Percentiles rank a stretch among this genome's conserved stretches.
Conservation (phyloP, 2,888 invertebrate species). For the Mechanitis messenoides region DNA sequence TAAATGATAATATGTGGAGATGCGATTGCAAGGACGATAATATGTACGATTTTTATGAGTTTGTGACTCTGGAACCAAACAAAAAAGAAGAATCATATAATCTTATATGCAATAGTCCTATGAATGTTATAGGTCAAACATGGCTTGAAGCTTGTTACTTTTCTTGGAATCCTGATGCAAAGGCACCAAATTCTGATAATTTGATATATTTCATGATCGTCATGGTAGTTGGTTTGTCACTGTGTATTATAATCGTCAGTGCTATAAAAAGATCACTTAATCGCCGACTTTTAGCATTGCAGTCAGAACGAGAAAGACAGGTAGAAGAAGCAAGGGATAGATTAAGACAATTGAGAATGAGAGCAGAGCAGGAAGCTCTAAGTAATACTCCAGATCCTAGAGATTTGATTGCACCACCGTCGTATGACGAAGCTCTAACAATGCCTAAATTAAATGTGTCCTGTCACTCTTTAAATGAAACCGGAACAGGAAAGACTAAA, state of each 20-base stretch:
- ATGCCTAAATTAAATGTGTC: conserved; percentile 83
- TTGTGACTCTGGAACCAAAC: conserved; percentile 73
- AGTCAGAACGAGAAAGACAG: conserved; percentile 74
- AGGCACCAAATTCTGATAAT: conserved; percentile 59
- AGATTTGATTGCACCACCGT: conserved; percentile 82
- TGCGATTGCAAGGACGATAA: conserved; percentile 81
- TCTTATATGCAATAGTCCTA: conserved; percentile 81
- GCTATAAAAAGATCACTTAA: conserved; percentile 75
- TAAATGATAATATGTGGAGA: conserved; percentile 86
- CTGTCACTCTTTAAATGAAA: conserved; percentile 73
- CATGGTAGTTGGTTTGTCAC: conserved; percentile 70
- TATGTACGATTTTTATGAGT: conserved; percentile 79
- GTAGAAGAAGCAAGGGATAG: conserved; percentile 77
- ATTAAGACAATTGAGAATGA: conserved; percentile 71
- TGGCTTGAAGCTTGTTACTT: conserved; percentile 83
- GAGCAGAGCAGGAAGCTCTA: conserved; percentile 71
- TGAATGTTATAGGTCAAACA: conserved; percentile 76
- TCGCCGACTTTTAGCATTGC: conserved; percentile 66
- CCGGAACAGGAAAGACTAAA: conserved; percentile 60
- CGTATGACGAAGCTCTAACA: conserved; percentile 85
- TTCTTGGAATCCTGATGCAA: conserved; percentile 74
- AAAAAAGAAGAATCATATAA: conserved; percentile 70
- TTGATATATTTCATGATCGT: conserved; percentile 78
- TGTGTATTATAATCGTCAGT: conserved; percentile 73
- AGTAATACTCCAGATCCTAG: conserved; percentile 81